A percentile compares a stretch with the other conserved stretches of the same genome.
These are phyloP conservation scores for Nomada hirtipes DNA, from an alignment of 2,888 invertebrate species.

Conservation along the genomic window DNA sequence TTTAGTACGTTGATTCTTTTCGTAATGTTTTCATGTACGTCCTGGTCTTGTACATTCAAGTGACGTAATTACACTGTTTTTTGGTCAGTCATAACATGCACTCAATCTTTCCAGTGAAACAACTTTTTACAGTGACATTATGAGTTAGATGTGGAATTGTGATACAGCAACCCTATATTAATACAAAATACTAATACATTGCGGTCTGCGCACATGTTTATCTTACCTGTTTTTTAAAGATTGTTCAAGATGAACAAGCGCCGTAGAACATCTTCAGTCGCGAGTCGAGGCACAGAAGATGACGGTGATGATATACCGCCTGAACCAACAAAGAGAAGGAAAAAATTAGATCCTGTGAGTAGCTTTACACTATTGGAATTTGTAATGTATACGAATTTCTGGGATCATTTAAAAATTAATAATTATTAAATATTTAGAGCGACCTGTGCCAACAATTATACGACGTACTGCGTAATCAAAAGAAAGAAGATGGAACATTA, in stretches of 20 bases:
- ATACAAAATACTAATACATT: constrained; percentile 5
- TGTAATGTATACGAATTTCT: background rate
- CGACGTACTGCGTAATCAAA: constrained; percentile 95
- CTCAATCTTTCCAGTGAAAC: constrained; percentile 32
- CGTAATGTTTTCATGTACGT: constrained; percentile 9
- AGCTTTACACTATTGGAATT: background rate
- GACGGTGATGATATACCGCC: constrained; percentile 89
- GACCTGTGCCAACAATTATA: constrained; percentile 96
- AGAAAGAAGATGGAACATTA: constrained; percentile 95
- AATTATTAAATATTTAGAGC: constrained; percentile 84
- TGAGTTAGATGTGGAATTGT: constrained; percentile 37
- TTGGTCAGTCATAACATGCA: constrained; percentile 37
- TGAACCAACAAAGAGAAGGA: constrained; percentile 86
- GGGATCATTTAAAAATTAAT: background rate
- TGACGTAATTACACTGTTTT: constrained; percentile 44
- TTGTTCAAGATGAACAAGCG: constrained; percentile 89
- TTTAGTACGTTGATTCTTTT: constrained; percentile 33
- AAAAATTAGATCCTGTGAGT: constrained; percentile 91
- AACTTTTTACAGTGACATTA: constrained; percentile 36
- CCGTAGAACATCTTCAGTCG: constrained; percentile 93
- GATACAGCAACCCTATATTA: constrained; percentile 24
- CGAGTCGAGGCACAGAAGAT: constrained; percentile 90
- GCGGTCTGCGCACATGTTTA: constrained; percentile 12
- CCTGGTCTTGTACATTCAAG: constrained; percentile 18
- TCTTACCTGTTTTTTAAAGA: constrained; percentile 62